Evolutionary conservation across 2,113 vertebrate species (phyloP).

Genomic region (Rafetus swinhoei): DNA sequence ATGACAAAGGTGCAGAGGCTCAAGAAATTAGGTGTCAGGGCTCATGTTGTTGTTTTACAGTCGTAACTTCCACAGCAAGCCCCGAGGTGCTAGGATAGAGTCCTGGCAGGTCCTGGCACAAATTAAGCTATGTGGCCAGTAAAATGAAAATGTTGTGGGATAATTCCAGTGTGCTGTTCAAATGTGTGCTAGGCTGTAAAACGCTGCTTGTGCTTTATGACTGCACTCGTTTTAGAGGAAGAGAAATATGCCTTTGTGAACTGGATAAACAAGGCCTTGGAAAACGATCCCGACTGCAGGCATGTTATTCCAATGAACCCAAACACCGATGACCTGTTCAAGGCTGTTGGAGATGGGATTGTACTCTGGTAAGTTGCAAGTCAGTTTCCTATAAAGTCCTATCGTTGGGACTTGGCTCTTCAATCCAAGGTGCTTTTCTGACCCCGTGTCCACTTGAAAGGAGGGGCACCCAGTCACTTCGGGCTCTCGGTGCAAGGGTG

Average conservation of each 20-base stretch:
- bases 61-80: too few species aligned
- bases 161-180: not conserved
- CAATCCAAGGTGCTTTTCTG: not conserved
- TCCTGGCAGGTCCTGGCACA: too few species aligned
- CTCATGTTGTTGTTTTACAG: too few species aligned
- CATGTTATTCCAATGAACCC: slow-evolving; percentile 92
- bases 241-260: slow-evolving; percentile 95
- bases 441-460: rapidly evolving
- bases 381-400: not conserved
- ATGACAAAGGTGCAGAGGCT: too few species aligned
- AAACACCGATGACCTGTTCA: slow-evolving; percentile 88
- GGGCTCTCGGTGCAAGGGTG: not conserved
- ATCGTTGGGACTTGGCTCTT: not conserved
- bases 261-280: slow-evolving; percentile 93
- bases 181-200: not conserved
- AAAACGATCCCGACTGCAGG: slow-evolving; percentile 87
- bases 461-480: not conserved
- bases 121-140: not conserved
- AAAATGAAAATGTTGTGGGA: not conserved
- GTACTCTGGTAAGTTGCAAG: slow-evolving; percentile 87
- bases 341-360: slow-evolving; percentile 89
- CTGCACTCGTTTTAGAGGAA: slow-evolving; percentile 83
- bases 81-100: too few species aligned
- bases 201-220: slow-evolving; percentile 9
- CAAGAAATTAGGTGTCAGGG: too few species aligned